Percentiles rank a stretch among this genome's conserved stretches.
Evolutionary conservation across 2,888 invertebrate genomes (phyloP).

Genomic region (Cerastis rubricosa): DNA sequence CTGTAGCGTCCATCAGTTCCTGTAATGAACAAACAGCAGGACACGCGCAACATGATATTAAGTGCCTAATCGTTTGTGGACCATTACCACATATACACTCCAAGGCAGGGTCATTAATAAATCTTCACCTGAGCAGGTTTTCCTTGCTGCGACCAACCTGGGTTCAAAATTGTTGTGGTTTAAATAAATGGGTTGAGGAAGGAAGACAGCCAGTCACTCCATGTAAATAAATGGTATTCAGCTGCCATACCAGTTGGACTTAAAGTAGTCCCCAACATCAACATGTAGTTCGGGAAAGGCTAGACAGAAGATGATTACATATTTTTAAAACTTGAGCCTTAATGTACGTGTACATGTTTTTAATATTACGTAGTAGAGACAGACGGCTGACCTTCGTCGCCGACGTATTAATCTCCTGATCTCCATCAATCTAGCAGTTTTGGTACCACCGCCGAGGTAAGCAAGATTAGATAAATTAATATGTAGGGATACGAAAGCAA

Average conservation of each 20-base stretch:
- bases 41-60: no score
- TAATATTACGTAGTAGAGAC: not conserved
- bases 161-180: no score
- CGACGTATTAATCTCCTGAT: constrained; percentile 14
- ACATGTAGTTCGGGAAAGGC: not conserved
- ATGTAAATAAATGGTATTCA: not conserved
- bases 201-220: not conserved
- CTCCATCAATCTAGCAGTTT: not conserved
- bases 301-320: not conserved
- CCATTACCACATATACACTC: no score
- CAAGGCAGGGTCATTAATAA: no score
- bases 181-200: not conserved
- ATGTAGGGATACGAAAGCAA: not conserved
- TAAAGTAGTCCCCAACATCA: not conserved
- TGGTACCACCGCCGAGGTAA: not conserved
- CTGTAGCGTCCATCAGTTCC: no score
- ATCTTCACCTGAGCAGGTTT: no score
- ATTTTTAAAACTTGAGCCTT: not conserved
- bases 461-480: constrained; percentile 9
- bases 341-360: not conserved
- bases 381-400: not conserved
- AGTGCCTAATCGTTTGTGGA: no score
- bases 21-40: no score
- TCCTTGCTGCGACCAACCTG: no score
- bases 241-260: not conserved